Base-by-base conservation (phyloP, 2,113 vertebrate genomes). In the Caretta caretta region DNA sequence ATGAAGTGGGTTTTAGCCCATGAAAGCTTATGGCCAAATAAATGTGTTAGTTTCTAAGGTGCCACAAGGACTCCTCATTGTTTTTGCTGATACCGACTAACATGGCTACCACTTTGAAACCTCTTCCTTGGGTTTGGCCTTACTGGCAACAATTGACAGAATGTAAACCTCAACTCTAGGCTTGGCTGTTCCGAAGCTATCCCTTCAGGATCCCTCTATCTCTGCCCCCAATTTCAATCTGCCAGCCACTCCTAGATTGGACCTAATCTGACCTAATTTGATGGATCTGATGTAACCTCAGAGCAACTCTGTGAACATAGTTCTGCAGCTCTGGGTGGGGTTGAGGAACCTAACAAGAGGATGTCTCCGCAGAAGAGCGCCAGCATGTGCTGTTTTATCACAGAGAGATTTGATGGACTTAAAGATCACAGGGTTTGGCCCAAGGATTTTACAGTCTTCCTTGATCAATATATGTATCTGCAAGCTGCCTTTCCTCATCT, bases 241-340 rank as follows among this genome's bases (percentile, higher is more conserved):
- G 35, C 10, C 19, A 17, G n/a, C 65, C 35, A 19, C 13, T 72
- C 46, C 84, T 88, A 82, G 2, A 16, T n/a, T 46, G 65, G 25
- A 57, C 46, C 80, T 78, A 50, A 1, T 6, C 29, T 6, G 1
- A 13, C 20, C 80, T 65, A 29, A 83, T 48, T 59, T 59, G 31
- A 25, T 16, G 10, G 35, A 57, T 4, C 78, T 17, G 42, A 2
- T 48, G 76, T 1, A 35, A n/a, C 53, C 86, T 42, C 59, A 48
- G 35, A 85, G 1, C 1, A 86, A 25, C 0, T 38, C 35, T 1
- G 11, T 0, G 22, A 69, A 2, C 42, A 0, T 0, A 1, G 17
- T 8, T 46, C 57, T 27, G 27, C 0, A 1, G 20, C 6, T 46
- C 57, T 10, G 27, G 27, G 9, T 24, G 42, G 0, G 29, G 10